Conservation (phyloP, 2,888 invertebrate genomes). For the Tricholauxania praeusta region DNA sequence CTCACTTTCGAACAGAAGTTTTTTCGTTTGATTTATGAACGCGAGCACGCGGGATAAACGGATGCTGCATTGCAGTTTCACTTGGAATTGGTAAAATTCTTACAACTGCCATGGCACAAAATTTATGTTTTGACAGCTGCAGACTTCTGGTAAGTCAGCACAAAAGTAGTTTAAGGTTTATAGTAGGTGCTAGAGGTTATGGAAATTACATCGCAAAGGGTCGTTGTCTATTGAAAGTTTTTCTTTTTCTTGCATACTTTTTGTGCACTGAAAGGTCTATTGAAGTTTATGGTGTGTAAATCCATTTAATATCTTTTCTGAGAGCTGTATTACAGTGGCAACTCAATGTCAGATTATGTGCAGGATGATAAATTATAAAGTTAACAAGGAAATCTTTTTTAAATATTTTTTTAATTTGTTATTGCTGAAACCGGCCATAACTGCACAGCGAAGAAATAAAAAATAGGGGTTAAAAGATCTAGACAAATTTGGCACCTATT, state of each 20-base stretch:
- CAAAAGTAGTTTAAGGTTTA: not conserved
- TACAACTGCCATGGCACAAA: not conserved
- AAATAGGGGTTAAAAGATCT: too few species aligned
- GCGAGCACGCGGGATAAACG: not conserved
- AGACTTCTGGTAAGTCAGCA: not conserved
- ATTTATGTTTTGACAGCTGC: slow-evolving; percentile 32
- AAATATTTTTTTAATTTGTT: too few species aligned
- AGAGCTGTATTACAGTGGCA: too few species aligned
- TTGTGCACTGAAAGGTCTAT: not conserved
- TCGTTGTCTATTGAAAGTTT: too few species aligned
- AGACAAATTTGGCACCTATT: too few species aligned
- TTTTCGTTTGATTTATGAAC: slow-evolving; percentile 7
- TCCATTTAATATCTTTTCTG: not conserved
- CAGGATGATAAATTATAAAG: too few species aligned
- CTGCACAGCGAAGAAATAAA: too few species aligned
- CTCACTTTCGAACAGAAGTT: not conserved
- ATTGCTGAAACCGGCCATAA: too few species aligned
- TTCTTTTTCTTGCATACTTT: not conserved
- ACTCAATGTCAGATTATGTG: too few species aligned
- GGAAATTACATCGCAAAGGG: too few species aligned
- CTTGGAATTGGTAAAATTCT: not conserved
- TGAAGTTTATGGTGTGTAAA: not conserved
- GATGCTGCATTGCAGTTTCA: not conserved
- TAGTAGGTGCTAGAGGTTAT: not conserved
- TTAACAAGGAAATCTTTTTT: too few species aligned